Base-by-base conservation (phyloP, 2,888 invertebrate species). In the Dromius quadrimaculatus region DNA sequence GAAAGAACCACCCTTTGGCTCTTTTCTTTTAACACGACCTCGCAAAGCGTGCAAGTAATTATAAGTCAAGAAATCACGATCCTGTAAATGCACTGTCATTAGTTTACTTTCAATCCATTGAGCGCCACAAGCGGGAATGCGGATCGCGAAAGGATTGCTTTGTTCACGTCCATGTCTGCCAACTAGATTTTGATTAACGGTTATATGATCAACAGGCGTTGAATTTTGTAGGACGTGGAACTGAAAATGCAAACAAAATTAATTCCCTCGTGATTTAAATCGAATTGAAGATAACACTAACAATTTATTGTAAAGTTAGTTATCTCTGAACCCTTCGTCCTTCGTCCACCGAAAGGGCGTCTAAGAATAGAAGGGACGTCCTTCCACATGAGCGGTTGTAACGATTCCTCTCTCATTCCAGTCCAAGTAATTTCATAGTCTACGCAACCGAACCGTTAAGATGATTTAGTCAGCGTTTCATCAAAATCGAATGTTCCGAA, bases 401-500 rank as follows among this genome's bases (percentile, higher is more conserved):
- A n/a, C n/a, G n/a, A n/a, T n/a, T n/a, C n/a, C n/a, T n/a, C n/a
- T n/a, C n/a, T n/a, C n/a, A 68, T 68, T 68, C 68, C 68, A 59
- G 59, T 59, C 32, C 34, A 68, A 68, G 68, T 68, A 68, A 68
- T 68, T 68, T 68, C 68, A 47, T 59, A 59, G 62, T 41, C 15
- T 2, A 15, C 23, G 34, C 32, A 11, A 41, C 17, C 43, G 68
- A 59, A 59, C 59, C 59, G 68, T 59, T 68, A 68, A 68, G 68
- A 68, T 68, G 68, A 68, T 68, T 68, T 68, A 68, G 34, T 43
- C 68, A 43, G 45, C 23, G 43, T 54, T 38, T 41, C 66, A 57
- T 68, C 68, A 59, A 59, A 68, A 59, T 68, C 68, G 59, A 68
- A 59, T 57, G 68, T 68, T 59, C 54, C 68, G 45, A 32, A 50